A percentile compares a stretch with the other conserved stretches of the same genome.
Conservation (phyloP, 1,140 invertebrate genomes). For the Globodera rostochiensis region DNA sequence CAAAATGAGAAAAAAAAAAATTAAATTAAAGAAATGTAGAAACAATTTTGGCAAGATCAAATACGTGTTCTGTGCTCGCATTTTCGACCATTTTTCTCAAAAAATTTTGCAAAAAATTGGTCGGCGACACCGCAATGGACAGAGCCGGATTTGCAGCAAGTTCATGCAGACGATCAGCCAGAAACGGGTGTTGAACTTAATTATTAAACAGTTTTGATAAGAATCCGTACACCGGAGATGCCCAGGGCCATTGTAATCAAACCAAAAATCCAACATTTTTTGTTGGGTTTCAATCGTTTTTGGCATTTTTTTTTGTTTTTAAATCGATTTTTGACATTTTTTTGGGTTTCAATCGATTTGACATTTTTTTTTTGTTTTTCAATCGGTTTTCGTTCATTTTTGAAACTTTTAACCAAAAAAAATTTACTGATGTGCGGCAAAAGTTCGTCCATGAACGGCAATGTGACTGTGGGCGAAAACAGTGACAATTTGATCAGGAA, state of each 20-base stretch:
- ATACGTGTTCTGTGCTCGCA: background rate
- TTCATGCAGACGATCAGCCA: background rate
- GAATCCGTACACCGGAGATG: too few relatives aligned
- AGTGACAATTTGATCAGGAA: constrained; percentile 29
- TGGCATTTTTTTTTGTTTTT: too few relatives aligned
- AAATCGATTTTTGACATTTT: too few relatives aligned
- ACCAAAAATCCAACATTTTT: too few relatives aligned
- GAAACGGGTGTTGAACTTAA: background rate
- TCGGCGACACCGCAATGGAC: background rate
- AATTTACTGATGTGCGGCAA: constrained; percentile 1
- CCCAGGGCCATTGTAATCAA: too few relatives aligned
- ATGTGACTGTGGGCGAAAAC: constrained; percentile 3
- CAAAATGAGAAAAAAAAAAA: background rate
- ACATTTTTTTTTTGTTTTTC: too few relatives aligned
- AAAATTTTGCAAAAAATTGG: constrained; percentile 5
- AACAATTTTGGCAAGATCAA: background rate
- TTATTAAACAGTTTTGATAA: too few relatives aligned
- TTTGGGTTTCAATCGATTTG: too few relatives aligned
- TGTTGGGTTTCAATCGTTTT: too few relatives aligned
- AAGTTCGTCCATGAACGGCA: constrained; percentile 17
- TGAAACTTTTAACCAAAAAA: too few relatives aligned
- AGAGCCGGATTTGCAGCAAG: background rate
- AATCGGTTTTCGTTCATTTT: too few relatives aligned
- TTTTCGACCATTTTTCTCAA: background rate
- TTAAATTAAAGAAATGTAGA: background rate